Evolutionary conservation across 2,113 vertebrate genomes (phyloP).

Genomic region (Burhinus bistriatus): DNA sequence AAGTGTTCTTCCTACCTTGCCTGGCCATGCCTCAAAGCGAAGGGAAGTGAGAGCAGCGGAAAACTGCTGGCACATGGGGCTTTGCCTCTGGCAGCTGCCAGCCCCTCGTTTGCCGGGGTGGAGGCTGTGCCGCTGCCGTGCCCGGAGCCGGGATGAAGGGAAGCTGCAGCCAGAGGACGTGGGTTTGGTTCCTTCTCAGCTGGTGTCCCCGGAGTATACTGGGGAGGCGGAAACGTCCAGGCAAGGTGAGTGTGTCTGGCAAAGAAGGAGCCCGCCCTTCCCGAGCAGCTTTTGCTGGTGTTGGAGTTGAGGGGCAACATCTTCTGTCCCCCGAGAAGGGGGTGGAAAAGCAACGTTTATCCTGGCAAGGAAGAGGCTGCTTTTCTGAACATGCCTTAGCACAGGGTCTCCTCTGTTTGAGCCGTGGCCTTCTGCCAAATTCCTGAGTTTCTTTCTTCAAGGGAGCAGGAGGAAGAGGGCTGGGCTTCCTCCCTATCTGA

Average conservation of each 20-base stretch:
- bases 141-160: too few species aligned
- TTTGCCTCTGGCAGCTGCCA: not conserved
- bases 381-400: not conserved
- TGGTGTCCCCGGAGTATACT: not conserved
- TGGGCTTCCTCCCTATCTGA: slow-evolving; percentile 36
- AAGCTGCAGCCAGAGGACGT: not conserved
- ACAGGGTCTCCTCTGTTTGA: slow-evolving; percentile 61
- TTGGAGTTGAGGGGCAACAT: not conserved
- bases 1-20: not conserved
- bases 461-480: slow-evolving; percentile 55
- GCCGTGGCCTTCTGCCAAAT: slow-evolving; percentile 48
- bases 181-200: not conserved
- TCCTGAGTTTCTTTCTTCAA: slow-evolving; percentile 34
- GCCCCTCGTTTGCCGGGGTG: not conserved
- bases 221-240: not conserved
- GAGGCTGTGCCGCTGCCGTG: not conserved
- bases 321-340: not conserved
- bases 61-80: not conserved
- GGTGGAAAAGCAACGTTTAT: slow-evolving; percentile 53
- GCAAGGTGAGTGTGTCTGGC: not conserved
- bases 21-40: accelerated
- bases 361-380: slow-evolving; percentile 45
- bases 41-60: not conserved
- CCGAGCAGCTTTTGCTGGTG: not conserved
- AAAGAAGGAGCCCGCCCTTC: not conserved